Evolutionary conservation across 2,797 vertebrate genomes (phyloP).

Genomic region (Pseudochirops corinnae): DNA sequence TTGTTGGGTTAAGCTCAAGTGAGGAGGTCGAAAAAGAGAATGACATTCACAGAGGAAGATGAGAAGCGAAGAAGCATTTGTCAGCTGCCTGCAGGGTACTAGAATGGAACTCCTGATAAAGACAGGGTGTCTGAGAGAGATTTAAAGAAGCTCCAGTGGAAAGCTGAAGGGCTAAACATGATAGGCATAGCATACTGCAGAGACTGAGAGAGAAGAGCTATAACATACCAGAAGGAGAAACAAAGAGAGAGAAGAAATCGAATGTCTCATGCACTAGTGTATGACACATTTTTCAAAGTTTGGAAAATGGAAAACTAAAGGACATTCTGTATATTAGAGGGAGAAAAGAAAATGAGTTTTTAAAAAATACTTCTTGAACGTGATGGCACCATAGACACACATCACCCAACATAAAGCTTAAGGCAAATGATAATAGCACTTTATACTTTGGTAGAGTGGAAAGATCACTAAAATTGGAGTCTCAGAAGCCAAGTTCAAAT

Average conservation of each 20-base stretch:
- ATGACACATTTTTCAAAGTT: background rate
- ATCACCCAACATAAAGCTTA: background rate
- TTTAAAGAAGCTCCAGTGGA: background rate
- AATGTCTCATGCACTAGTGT: background rate
- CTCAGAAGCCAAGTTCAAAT: too few species aligned
- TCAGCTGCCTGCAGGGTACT: background rate
- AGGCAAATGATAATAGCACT: background rate
- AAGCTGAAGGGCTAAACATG: background rate
- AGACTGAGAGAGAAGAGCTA: background rate
- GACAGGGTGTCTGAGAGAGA: background rate
- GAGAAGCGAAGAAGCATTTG: background rate
- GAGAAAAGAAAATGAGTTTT: background rate
- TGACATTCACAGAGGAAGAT: constrained; percentile 5
- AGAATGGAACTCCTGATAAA: background rate
- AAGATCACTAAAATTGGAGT: background rate
- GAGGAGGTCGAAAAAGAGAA: constrained; percentile 1
- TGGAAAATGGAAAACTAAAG: background rate
- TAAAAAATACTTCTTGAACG: background rate
- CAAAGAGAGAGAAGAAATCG: background rate
- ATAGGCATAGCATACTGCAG: background rate
- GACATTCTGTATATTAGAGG: background rate
- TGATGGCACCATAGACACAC: background rate
- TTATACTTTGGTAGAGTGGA: background rate
- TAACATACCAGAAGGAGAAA: background rate
- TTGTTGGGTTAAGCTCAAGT: background rate